Percentiles rank a stretch among this genome's conserved stretches.
These are phyloP conservation scores for Tragopan temminckii DNA, from an alignment of 2,797 vertebrate genomes.

Conservation along the genomic window DNA sequence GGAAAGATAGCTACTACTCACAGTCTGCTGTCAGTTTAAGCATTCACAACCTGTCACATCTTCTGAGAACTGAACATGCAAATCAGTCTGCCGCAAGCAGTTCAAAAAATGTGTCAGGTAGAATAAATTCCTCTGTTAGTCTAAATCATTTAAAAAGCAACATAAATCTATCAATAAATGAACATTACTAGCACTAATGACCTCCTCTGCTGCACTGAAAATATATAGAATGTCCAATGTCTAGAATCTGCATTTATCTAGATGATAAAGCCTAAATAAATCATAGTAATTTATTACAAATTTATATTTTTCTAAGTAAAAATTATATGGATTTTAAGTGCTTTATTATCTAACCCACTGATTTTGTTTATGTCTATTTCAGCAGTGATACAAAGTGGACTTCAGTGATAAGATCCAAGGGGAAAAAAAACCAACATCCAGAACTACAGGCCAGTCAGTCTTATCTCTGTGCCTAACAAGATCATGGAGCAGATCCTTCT, in stretches of 20 bases:
- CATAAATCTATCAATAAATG: conserved; percentile 13
- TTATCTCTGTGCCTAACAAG: no score
- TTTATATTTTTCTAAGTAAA: not conserved
- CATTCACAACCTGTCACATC: conserved; percentile 45
- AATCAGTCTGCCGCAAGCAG: not conserved
- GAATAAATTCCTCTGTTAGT: not conserved
- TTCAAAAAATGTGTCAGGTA: conserved; percentile 5
- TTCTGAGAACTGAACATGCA: conserved; percentile 33
- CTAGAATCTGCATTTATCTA: not conserved
- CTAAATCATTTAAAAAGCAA: not conserved
- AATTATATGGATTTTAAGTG: not conserved
- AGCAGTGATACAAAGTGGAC: not conserved
- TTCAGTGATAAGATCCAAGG: no score
- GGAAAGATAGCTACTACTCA: conserved; percentile 30
- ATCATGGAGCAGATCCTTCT: no score
- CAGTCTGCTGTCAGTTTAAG: conserved; percentile 43
- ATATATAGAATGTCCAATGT: not conserved
- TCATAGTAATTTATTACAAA: not conserved
- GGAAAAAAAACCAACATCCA: no score
- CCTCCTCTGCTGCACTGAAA: not conserved
- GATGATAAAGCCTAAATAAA: not conserved
- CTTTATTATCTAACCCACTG: not conserved
- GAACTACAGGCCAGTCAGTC: no score
- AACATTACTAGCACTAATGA: not conserved
- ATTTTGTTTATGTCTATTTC: not conserved